A percentile compares a stretch with the other conserved stretches of the same genome.
Conservation (phyloP, 1,140 invertebrate species). For the Venustaconcha ellipsiformis region DNA sequence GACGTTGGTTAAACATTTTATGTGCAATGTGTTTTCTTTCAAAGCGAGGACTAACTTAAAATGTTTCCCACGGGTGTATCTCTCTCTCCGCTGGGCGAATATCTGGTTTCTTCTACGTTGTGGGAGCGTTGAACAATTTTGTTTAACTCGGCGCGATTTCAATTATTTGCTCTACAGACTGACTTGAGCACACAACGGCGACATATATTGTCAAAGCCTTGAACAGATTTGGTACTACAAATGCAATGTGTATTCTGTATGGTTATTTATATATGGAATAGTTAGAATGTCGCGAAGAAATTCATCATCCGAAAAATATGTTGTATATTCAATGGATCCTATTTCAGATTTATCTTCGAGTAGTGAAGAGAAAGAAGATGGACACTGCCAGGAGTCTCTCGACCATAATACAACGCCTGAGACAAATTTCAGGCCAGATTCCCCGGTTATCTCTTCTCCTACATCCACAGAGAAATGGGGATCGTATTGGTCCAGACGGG, state of each 20-base stretch:
- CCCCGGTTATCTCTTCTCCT: constrained; percentile 4
- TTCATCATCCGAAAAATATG: constrained; percentile 7
- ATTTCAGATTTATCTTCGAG: constrained; percentile 8
- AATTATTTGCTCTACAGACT: too few relatives aligned
- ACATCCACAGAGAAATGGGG: constrained; percentile 18
- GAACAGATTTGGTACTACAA: too few relatives aligned
- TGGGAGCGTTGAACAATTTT: too few relatives aligned
- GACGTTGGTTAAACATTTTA: too few relatives aligned
- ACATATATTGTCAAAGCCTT: too few relatives aligned
- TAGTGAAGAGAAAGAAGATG: background rate
- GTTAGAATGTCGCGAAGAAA: constrained; percentile 5
- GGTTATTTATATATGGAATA: background rate
- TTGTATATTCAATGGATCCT: constrained; percentile 5
- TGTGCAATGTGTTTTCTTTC: too few relatives aligned
- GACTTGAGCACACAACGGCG: too few relatives aligned
- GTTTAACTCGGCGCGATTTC: too few relatives aligned
- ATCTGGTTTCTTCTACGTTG: too few relatives aligned
- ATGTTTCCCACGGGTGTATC: too few relatives aligned
- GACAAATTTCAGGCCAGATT: background rate
- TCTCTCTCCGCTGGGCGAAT: too few relatives aligned
- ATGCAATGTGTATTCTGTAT: background rate
- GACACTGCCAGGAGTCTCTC: background rate
- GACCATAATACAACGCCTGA: constrained; percentile 1
- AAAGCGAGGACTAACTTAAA: too few relatives aligned
- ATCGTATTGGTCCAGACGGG: constrained; percentile 24